phyloP scores from a whole-genome alignment of 2,888 invertebrate genomes.

The Sarcophaga caerulescens region DNA sequence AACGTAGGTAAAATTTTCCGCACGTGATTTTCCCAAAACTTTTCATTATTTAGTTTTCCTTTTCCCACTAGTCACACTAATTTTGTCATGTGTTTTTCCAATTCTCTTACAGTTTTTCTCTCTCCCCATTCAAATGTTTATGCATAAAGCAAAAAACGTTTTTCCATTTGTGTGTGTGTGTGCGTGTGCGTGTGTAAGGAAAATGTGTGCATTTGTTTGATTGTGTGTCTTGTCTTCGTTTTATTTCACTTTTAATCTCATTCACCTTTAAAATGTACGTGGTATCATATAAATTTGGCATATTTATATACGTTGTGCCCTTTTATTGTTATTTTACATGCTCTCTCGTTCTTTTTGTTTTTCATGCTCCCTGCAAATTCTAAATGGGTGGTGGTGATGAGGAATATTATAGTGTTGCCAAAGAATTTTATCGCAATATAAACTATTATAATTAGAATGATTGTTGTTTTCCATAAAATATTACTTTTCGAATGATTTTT shows the following conservation, averaged over 20 bases:
- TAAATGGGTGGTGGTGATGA: neutral
- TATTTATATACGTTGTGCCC: slow-evolving; percentile 8
- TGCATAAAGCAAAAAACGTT: slow-evolving; percentile 2
- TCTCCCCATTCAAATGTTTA: neutral
- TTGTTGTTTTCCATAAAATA: too few species aligned
- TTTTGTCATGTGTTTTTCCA: slow-evolving; percentile 47
- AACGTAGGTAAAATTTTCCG: slow-evolving; percentile 54
- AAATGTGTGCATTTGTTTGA: slow-evolving; percentile 54
- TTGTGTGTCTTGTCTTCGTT: slow-evolving; percentile 28
- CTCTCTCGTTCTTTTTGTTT: slow-evolving; percentile 3
- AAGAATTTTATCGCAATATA: neutral
- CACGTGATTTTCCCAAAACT: slow-evolving; percentile 67
- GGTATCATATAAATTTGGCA: neutral
- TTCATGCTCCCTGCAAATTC: slow-evolving; percentile 11
- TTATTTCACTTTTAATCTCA: slow-evolving; percentile 58
- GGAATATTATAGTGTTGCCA: slow-evolving; percentile 2
- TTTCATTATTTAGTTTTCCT: slow-evolving; percentile 19
- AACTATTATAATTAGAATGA: too few species aligned
- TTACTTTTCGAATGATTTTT: too few species aligned
- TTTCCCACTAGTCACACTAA: slow-evolving; percentile 13
- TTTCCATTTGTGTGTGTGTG: slow-evolving; percentile 3
- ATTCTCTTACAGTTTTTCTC: neutral
- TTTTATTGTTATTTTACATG: slow-evolving; percentile 12
- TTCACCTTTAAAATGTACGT: slow-evolving; percentile 41
- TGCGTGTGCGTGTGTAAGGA: slow-evolving; percentile 29